A percentile compares a stretch with the other conserved stretches of the same genome.
These are phyloP conservation scores for Drosophila longiperda DNA, from an alignment of 2,888 invertebrate genomes.

Conservation along the genomic window DNA sequence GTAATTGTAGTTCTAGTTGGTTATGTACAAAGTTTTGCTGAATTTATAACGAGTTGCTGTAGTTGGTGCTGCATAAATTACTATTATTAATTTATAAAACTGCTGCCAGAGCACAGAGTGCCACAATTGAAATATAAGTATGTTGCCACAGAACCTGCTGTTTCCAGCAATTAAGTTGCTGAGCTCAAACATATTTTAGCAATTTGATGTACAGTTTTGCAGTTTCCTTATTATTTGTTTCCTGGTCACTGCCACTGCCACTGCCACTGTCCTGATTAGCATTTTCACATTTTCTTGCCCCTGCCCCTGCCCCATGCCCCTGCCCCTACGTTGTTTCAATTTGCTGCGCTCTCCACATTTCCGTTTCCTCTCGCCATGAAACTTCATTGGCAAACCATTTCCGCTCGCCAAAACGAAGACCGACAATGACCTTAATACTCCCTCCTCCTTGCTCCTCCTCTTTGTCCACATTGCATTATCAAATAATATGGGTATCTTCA, in stretches of 20 bases:
- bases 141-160: constrained; percentile 4
- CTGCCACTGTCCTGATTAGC: constrained; percentile 20
- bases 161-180: constrained; percentile 12
- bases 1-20: constrained; percentile 5
- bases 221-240: constrained; percentile 22
- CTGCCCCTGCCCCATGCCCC: background rate
- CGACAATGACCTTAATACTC: background rate
- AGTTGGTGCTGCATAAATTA: constrained; percentile 61
- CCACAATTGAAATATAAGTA: constrained; percentile 47
- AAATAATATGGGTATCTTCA: constrained; percentile 1
- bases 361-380: constrained; percentile 25
- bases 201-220: constrained; percentile 21
- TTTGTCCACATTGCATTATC: background rate
- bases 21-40: constrained; percentile 47
- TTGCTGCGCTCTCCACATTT: constrained; percentile 14
- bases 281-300: constrained; percentile 3
- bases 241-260: constrained; percentile 9
- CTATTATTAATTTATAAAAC: constrained; percentile 67
- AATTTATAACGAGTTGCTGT: constrained; percentile 53
- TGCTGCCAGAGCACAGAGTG: constrained; percentile 13
- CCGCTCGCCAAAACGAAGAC: constrained; percentile 21
- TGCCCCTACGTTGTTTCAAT: constrained; percentile 4
- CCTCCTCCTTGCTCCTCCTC: no score
- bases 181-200: constrained; percentile 13
- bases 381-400: constrained; percentile 36